Evolutionary conservation across 1,140 invertebrate genomes (phyloP).

Genomic region (Coptotermes formosanus): DNA sequence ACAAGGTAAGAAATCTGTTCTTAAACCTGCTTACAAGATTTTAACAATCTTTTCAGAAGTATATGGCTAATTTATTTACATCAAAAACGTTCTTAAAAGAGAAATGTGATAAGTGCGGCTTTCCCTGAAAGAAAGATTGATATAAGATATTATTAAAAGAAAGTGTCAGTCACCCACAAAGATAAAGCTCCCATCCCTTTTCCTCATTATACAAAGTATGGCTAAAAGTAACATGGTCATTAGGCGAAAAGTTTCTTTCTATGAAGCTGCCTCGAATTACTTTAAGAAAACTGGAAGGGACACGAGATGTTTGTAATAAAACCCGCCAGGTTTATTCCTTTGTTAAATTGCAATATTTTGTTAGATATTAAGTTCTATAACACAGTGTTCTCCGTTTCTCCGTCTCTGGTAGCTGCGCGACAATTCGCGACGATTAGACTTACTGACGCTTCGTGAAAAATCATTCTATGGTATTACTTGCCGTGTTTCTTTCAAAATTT

Average conservation of each 20-base stretch:
- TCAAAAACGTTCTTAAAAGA: neutral
- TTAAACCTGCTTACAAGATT: neutral
- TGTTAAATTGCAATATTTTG: too few species aligned
- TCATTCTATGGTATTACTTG: too few species aligned
- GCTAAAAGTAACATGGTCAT: neutral
- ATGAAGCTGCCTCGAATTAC: neutral
- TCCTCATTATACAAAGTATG: neutral
- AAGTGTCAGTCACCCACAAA: neutral
- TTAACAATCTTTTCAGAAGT: neutral
- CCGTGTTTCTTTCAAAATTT: too few species aligned
- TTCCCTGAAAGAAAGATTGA: neutral
- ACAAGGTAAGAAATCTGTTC: too few species aligned
- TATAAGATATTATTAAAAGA: neutral
- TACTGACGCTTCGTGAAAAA: too few species aligned
- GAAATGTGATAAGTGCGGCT: neutral
- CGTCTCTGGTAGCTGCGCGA: too few species aligned
- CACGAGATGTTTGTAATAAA: too few species aligned
- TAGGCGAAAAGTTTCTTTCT: neutral
- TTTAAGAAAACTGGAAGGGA: neutral
- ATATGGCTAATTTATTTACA: neutral
- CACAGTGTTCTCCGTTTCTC: too few species aligned
- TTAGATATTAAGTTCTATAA: too few species aligned
- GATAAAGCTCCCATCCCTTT: neutral
- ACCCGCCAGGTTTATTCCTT: too few species aligned
- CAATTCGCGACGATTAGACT: too few species aligned